Conservation (phyloP, 2,113 vertebrate genomes). For the Sylvia atricapilla region DNA sequence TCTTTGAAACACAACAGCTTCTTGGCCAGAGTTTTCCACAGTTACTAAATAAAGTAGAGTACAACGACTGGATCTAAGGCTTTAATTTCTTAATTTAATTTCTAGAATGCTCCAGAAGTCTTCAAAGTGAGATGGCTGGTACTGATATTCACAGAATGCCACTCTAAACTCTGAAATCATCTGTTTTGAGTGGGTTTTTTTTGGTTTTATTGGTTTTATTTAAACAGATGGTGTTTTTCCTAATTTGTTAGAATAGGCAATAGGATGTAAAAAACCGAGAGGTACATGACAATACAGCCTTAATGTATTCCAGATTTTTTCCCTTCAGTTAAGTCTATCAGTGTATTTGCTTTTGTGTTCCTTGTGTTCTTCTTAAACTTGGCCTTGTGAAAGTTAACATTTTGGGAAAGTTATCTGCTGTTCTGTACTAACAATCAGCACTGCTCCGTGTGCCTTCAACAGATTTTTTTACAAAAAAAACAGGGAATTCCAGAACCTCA, state of each 20-base stretch:
- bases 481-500: not conserved
- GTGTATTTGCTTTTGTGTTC: not conserved
- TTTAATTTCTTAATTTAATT: not conserved
- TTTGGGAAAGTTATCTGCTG: not conserved
- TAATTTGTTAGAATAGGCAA: not conserved
- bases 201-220: not conserved
- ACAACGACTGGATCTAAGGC: not conserved
- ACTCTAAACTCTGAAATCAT: not conserved
- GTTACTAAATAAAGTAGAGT: not conserved
- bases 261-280: not conserved
- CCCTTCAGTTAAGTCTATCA: not conserved
- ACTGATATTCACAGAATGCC: not conserved
- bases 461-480: not conserved
- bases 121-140: not conserved
- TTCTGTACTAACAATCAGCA: not conserved
- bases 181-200: not conserved
- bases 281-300: accelerated
- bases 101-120: not conserved
- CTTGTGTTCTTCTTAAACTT: not conserved
- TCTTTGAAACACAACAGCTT: not conserved
- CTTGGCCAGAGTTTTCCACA: not conserved
- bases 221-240: not conserved
- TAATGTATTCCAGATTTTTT: not conserved
- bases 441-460: not conserved
- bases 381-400: not conserved